Evolutionary conservation across 2,888 invertebrate species (phyloP), one percentile per base, ranked within the genome.

Genomic region (Andrena flavipes): DNA sequence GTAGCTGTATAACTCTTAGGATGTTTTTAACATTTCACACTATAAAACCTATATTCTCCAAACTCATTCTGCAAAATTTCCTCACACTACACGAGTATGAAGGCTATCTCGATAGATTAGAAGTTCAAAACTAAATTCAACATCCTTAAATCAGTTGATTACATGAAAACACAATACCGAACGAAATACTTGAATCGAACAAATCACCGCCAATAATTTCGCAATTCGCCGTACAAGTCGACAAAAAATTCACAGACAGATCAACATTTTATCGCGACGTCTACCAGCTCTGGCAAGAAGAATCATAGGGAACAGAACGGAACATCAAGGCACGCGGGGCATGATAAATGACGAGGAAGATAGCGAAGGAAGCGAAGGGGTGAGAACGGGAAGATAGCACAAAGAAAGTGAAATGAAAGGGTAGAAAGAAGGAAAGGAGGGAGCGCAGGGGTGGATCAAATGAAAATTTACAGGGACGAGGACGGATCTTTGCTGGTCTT

Each of bases 391-490:
- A 73, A 64, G 72, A 76, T 64, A 35, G 49, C 20, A 75, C 70
- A 76, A 76, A 60, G 49, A 54, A 51, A 30, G 56, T 65, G 49
- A 74, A 77, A 60, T 30, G 64, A 60, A 74, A 73, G 59, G 64
- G 73, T n/a, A 13, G 63, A 48, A 64, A 63, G 49, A 62, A 13
- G 60, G 26, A 35, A 33, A 42, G 42, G 16, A 16, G 33, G 23
- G 56, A 26, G 33, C 13, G 23, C 10, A 26, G 68, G 54, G 33
- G 42, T 42, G 74, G 51, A 75, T 75, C 26, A 42, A 75, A 67
- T 68, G 51, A 68, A 75, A 78, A 78, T 67, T 60, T 51, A 67
- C 51, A 70, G 64, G 42, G 29, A 33, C 69, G 54, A 54, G 26
- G 35, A 30, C 67, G 51, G 62, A 78, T 75, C 67, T 75, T 59